Evolutionary conservation across 2,888 invertebrate species (phyloP).

Genomic region (Meiosimyza decipiens): DNA sequence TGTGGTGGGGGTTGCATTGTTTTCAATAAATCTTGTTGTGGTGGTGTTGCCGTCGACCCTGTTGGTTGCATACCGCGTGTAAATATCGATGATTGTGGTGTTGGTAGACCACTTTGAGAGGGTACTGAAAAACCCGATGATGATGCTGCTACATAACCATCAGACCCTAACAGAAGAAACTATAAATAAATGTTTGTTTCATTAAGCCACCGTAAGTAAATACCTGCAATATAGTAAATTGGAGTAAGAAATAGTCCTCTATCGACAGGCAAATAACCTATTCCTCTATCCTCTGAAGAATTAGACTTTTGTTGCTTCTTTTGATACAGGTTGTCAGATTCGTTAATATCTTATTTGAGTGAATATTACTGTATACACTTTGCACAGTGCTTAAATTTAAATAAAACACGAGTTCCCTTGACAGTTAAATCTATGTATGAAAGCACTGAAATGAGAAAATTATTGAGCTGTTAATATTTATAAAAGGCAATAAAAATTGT

Average conservation of each 20-base stretch:
- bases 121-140: conserved; percentile 57
- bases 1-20: conserved; percentile 64
- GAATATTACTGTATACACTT: too few species aligned
- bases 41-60: conserved; percentile 52
- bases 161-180: conserved; percentile 48
- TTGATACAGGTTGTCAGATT: conserved; percentile 33
- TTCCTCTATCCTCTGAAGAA: conserved; percentile 12
- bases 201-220: not conserved
- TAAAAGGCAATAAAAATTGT: too few species aligned
- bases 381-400: too few species aligned
- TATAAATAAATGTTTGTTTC: conserved; percentile 24
- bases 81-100: conserved; percentile 57
- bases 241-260: conserved; percentile 40
- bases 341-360: not conserved
- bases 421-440: too few species aligned
- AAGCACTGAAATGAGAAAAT: too few species aligned
- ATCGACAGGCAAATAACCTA: conserved; percentile 15
- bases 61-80: conserved; percentile 61
- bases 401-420: too few species aligned
- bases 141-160: conserved; percentile 67
- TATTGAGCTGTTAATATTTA: too few species aligned
- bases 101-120: conserved; percentile 55
- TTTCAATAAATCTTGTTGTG: conserved; percentile 59
- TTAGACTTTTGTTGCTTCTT: conserved; percentile 23
- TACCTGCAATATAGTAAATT: conserved; percentile 41